Evolutionary conservation across 2,797 vertebrate genomes (phyloP), one percentile per base, ranked within the genome.

Genomic region (Nannoperca obscura): DNA sequence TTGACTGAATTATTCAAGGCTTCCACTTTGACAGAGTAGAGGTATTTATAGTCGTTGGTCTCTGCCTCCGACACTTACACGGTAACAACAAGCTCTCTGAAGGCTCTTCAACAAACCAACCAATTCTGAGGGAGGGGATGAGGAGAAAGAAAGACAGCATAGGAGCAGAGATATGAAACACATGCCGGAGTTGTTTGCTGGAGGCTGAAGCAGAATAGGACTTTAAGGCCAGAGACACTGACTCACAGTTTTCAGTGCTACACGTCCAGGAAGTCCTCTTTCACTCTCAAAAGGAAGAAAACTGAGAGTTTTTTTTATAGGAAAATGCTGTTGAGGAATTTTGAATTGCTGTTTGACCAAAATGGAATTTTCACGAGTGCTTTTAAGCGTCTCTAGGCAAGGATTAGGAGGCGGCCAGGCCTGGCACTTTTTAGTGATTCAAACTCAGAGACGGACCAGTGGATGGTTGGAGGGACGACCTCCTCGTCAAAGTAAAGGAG

Each of bases 1-100:
- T 75, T 84, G 71, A 88, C 57, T 90, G 70, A 94, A 92, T 90
- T 89, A 92, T 92, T 91, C 83, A 92, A 93, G 82, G 83, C 67
- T 84, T 82, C 78, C 73, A 85, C 78, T 86, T 86, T 82, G 85
- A 89, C 81, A 86, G 78, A 88, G 80, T 58, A 4, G 87, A 86
- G 79, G 85, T 94, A 93, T 94, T 94, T 92, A 90, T 91, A 92
- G 91, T 71, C 40, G n/a, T 79, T 82, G 86, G 84, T 89, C 82
- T 88, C 82, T 82, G 78, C 82, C 71, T 86, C 69, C 61, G 70
- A 83, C 84, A 85, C 84, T 86, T 82, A 81, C 62, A 74, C 66
- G 8, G 82, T 82, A 86, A 88, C 86, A 86, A 84, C 58, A 2
- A 77, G 77, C 81, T 82, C 84, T 87, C 78, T 76, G 71, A 92